Evolutionary conservation across 1,140 invertebrate genomes (phyloP).

Genomic region (Drosophila kepulauana): DNA sequence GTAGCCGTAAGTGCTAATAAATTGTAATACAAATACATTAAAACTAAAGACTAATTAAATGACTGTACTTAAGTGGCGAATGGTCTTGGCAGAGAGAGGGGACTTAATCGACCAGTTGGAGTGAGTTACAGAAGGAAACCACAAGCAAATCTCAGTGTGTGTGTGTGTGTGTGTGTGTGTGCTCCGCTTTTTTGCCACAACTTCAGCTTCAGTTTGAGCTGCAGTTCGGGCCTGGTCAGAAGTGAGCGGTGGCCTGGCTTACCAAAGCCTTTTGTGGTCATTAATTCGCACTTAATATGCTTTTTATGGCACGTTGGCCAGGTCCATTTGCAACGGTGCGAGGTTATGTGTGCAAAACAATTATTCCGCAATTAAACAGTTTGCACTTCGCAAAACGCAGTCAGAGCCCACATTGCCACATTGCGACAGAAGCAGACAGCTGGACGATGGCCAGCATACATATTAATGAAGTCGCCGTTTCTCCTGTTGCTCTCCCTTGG

Average conservation of each 20-base stretch:
- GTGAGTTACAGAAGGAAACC: slow-evolving; percentile 21
- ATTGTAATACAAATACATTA: slow-evolving; percentile 83
- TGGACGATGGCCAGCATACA: slow-evolving; percentile 51
- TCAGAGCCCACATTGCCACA: slow-evolving; percentile 23
- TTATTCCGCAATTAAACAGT: slow-evolving; percentile 84
- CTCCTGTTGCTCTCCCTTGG: slow-evolving; percentile 33
- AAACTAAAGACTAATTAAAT: slow-evolving; percentile 84
- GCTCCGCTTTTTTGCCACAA: slow-evolving; percentile 49
- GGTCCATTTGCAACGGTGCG: slow-evolving; percentile 76
- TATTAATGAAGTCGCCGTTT: slow-evolving; percentile 62
- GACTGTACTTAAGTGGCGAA: slow-evolving; percentile 74
- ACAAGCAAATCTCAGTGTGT: slow-evolving; percentile 44
- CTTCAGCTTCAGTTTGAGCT: background rate
- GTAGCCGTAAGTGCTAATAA: slow-evolving; percentile 73
- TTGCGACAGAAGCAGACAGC: slow-evolving; percentile 3
- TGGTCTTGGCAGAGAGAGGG: slow-evolving; percentile 57
- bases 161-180: slow-evolving; percentile 13
- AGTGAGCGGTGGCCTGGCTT: slow-evolving; percentile 34
- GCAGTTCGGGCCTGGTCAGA: slow-evolving; percentile 27
- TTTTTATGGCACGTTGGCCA: slow-evolving; percentile 69
- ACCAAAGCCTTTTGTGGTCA: slow-evolving; percentile 75
- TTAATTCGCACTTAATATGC: slow-evolving; percentile 84
- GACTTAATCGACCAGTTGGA: slow-evolving; percentile 62
- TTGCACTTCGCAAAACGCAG: slow-evolving; percentile 68
- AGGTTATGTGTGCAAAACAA: slow-evolving; percentile 84